Evolutionary conservation across 1,140 invertebrate genomes (phyloP).

Genomic region (Drosophila dunni): DNA sequence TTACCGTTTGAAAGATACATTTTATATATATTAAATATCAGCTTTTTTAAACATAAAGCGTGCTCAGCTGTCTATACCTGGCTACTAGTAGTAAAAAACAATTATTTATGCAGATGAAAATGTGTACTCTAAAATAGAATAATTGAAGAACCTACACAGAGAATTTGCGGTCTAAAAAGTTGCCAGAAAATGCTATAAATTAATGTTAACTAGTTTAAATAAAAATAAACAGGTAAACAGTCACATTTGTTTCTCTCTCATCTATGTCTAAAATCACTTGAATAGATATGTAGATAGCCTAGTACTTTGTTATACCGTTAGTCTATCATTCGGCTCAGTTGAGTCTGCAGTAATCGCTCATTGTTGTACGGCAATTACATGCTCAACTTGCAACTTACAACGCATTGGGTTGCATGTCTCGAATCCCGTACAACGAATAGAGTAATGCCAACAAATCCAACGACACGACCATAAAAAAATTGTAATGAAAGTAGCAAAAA

Average conservation of each 20-base stretch:
- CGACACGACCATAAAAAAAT: slow-evolving; percentile 37
- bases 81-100: too few relatives aligned
- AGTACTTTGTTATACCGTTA: background rate
- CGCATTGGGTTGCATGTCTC: slow-evolving; percentile 14
- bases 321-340: slow-evolving; percentile 4
- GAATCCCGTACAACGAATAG: slow-evolving; percentile 22
- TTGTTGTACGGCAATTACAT: slow-evolving; percentile 47
- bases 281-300: background rate
- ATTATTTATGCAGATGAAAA: too few relatives aligned
- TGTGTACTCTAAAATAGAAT: too few relatives aligned
- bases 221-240: too few relatives aligned
- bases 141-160: too few relatives aligned
- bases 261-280: background rate
- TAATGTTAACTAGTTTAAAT: too few relatives aligned
- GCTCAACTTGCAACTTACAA: slow-evolving; percentile 36
- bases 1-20: too few relatives aligned
- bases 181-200: too few relatives aligned
- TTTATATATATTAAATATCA: too few relatives aligned
- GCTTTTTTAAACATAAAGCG: too few relatives aligned
- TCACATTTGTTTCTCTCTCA: background rate
- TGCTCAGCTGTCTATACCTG: too few relatives aligned
- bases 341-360: slow-evolving; percentile 24
- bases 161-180: too few relatives aligned
- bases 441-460: slow-evolving; percentile 38
- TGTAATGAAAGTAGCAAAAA: slow-evolving; percentile 53